Conservation (phyloP, 53 echinoderm and acorn worm genomes). For the Astropecten irregularis region DNA sequence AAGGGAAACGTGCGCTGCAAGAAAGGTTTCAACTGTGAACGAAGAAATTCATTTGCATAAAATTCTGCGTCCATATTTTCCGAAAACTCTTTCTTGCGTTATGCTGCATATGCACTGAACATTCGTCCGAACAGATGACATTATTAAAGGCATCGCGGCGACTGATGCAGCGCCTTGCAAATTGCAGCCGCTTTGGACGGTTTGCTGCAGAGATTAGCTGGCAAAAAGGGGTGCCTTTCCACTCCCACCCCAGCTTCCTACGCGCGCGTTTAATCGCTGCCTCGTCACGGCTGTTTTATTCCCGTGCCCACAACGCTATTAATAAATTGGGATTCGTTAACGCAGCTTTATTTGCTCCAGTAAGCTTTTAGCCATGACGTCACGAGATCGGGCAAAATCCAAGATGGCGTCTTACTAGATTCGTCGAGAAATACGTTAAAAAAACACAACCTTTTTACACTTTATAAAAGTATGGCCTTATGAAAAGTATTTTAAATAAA, state of each 20-base stretch:
- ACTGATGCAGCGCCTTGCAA: neutral
- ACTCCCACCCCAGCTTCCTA: constrained; percentile 24
- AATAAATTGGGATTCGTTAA: too few species aligned
- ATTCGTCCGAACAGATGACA: constrained; percentile 53
- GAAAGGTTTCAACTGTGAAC: constrained; percentile 45
- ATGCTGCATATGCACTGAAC: constrained; percentile 14
- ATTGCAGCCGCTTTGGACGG: constrained; percentile 7
- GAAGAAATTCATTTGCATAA: constrained; percentile 29
- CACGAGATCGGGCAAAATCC: too few species aligned
- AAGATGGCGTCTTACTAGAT: too few species aligned
- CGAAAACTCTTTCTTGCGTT: constrained; percentile 33
- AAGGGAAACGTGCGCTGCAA: constrained; percentile 4
- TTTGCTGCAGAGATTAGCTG: constrained; percentile 14
- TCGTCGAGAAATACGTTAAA: too few species aligned
- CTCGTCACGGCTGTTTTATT: too few species aligned
- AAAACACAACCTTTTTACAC: too few species aligned
- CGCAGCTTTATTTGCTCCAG: too few species aligned
- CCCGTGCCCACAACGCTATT: too few species aligned
- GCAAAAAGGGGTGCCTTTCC: constrained; percentile 9
- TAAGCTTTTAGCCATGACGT: too few species aligned
- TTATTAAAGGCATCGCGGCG: constrained; percentile 30
- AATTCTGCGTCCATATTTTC: constrained; percentile 53
- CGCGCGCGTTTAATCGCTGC: constrained; percentile 30
- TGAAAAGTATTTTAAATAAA: too few species aligned
- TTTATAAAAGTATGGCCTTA: too few species aligned